Evolutionary conservation across 2,888 invertebrate species (phyloP), one percentile per base, ranked within the genome.

Genomic region (Coleophora deauratella): DNA sequence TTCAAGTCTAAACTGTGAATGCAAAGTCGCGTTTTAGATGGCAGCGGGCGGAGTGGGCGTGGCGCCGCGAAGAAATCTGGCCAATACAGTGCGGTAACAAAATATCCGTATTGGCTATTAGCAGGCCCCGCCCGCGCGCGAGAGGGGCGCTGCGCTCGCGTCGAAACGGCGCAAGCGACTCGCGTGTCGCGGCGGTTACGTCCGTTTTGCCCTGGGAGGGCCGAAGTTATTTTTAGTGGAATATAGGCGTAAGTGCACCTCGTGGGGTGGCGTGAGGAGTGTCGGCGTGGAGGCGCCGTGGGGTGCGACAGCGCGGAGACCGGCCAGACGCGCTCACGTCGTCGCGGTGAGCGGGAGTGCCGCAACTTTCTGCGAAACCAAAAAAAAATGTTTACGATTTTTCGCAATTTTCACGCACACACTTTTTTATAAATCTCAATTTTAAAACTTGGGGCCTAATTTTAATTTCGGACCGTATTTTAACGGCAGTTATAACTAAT

Each of bases 81-180:
- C 89, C 89, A 89, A 89, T 89, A 87, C 80, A 84, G 79, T 78
- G 78, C 79, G 81, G 81, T 85, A 86, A 86, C 82, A 78, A 81
- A 81, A 81, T 78, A 81, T 84, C 82, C 85, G 86, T 74, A 88
- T 88, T 88, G 88, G 88, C 82, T 78, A 86, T 86, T 86, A 86
- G 78, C 54, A 71, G 76, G 79, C 80, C 63, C 76, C 84, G 81
- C 78, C 84, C 72, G 76, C 67, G 66, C 63, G 62, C 59, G 52
- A 54, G 50, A 62, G 66, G 61, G 62, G 49, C 53, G 44, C 46
- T 35, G 41, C 45, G 44, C 31, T 41, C 35, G 38, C 6, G 27
- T 30, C 45, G 34, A 35, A 66, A 66, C 44, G 68, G 35, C 72
- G 56, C 58, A 69, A 49, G 45, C 42, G 45, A 32, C 46, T 38